Base-by-base conservation (phyloP, 2,888 invertebrate genomes). In the Hipparchia semele region DNA sequence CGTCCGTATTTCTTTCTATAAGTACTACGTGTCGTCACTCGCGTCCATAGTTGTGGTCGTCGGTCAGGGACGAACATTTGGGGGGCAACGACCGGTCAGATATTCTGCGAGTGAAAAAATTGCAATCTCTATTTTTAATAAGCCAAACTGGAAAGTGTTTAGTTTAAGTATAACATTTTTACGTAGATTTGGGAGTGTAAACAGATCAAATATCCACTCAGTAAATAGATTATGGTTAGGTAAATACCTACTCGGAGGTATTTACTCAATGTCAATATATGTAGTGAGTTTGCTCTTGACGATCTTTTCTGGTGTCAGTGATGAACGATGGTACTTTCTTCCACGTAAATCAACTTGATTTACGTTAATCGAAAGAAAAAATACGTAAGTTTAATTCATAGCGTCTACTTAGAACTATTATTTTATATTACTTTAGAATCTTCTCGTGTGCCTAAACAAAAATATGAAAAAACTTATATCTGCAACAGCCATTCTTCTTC, bases 11-110 rank as follows among this genome's bases (percentile, higher is more conserved):
- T 62, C 45, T 56, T 9, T 12, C 60, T 39, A 39, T 8, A 39
- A 23, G 23, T 23, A 62, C 83, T 85, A 85, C 81, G 83, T 87
- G 85, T 87, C 87, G 88, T 88, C 87, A 87, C 80, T 82, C 79
- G 82, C 84, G 82, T 82, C 81, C 76, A 78, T 46, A 58, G 68
- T 64, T 77, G 72, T 77, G 76, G 62, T 76, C 78, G 72, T 77
- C 81, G 87, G 88, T 88, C 88, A 88, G 87, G 88, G 89, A 83
- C 89, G 84, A 81, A 79, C 85, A 87, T 86, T 84, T 82, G 80
- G 84, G 84, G 91, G 86, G 90, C 91, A 80, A 84, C 82, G 91
- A 80, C 91, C 91, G 91, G 87, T 88, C 87, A 90, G 86, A 89
- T 86, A 91, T 92, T 91, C 87, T 85, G 85, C 80, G 82, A 82